Percentiles rank a stretch among this genome's conserved stretches.
These are phyloP conservation scores for Piprites chloris DNA, from an alignment of 2,113 vertebrate genomes.

Conservation along the genomic window DNA sequence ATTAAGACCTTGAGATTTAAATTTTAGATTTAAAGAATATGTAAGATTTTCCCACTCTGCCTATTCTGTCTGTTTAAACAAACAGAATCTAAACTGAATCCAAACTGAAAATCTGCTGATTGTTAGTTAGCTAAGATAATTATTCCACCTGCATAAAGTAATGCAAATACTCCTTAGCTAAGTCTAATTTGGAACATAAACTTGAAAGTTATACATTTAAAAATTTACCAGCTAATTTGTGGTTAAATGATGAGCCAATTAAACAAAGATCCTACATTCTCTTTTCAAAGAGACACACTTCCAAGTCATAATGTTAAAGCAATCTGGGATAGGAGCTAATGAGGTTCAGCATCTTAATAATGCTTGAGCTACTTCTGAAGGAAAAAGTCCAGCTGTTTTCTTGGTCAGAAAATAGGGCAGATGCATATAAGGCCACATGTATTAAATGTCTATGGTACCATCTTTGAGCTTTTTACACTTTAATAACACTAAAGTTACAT, in stretches of 20 bases:
- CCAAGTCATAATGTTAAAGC: neutral
- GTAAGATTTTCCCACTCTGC: neutral
- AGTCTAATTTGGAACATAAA: neutral
- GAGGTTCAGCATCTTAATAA: neutral
- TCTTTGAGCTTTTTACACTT: neutral
- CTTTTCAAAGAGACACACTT: neutral
- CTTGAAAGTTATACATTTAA: neutral
- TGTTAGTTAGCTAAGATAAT: neutral
- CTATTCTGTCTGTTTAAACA: neutral
- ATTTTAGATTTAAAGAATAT: neutral
- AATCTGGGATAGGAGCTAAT: neutral
- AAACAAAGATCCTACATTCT: neutral
- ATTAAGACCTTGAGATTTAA: neutral
- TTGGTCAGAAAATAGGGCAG: neutral
- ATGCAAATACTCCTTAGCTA: neutral
- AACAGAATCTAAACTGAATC: neutral
- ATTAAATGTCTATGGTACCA: neutral
- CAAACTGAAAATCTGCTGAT: neutral
- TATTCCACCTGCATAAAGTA: neutral
- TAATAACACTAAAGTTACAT: neutral
- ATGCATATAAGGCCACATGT: neutral
- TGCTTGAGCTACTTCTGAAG: neutral
- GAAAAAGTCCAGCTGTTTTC: neutral
- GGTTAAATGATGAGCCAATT: slow-evolving; percentile 22
- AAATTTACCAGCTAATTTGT: slow-evolving; percentile 11